A percentile compares a stretch with the other conserved stretches of the same genome.
Evolutionary conservation across 2,113 vertebrate species (phyloP).

Genomic region (Rhinoptilus africanus): DNA sequence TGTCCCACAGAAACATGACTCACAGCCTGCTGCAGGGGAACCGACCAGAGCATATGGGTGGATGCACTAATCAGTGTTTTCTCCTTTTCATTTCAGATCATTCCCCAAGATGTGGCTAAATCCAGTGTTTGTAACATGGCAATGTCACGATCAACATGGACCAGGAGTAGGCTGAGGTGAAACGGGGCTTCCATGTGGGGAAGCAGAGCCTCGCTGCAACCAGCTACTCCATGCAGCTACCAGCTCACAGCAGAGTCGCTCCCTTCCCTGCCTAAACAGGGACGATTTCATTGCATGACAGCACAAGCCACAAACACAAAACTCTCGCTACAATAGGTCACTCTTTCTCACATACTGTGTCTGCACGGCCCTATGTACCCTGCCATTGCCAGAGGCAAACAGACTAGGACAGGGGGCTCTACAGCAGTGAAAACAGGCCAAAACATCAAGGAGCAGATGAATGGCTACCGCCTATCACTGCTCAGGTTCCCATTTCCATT

Average conservation of each 20-base stretch:
- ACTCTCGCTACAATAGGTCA: neutral
- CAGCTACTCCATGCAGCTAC: neutral
- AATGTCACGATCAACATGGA: neutral
- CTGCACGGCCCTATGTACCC: neutral
- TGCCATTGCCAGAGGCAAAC: neutral
- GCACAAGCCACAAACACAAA: conserved; percentile 4
- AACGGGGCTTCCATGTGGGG: neutral
- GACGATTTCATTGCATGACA: neutral
- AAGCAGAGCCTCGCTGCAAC: neutral
- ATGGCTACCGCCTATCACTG: neutral
- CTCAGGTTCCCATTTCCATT: neutral
- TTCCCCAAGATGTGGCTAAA: neutral
- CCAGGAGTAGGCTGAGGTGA: neutral
- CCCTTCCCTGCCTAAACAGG: neutral
- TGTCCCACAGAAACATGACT: neutral
- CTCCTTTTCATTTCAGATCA: neutral
- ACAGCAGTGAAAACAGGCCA: conserved; percentile 21
- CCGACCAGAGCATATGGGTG: neutral
- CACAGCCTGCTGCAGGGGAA: neutral
- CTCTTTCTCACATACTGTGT: neutral
- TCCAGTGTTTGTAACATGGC: neutral
- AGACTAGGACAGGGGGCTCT: neutral
- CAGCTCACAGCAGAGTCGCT: fast-evolving
- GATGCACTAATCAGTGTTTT: neutral
- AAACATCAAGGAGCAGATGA: conserved; percentile 5